Percentiles rank a stretch among this genome's conserved stretches.
phyloP scores from a whole-genome alignment of 2,888 invertebrate genomes.

The Seladonia tumulorum region DNA sequence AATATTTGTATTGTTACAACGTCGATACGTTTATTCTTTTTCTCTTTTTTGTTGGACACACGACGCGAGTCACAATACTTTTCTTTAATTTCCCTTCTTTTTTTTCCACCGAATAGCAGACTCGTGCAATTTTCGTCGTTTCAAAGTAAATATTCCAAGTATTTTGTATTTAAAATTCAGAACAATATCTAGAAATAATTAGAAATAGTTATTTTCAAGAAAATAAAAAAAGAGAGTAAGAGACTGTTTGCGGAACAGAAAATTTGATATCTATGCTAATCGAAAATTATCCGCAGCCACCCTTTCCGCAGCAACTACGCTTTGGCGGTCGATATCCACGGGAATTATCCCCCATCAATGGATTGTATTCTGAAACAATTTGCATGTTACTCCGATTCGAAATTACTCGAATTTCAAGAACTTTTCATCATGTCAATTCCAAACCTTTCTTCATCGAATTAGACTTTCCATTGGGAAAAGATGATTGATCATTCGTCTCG shows the following conservation, averaged over 20 bases:
- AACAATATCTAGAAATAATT: background rate
- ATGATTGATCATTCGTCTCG: background rate
- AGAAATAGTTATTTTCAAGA: background rate
- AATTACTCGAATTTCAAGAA: background rate
- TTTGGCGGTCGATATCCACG: conserved; percentile 81
- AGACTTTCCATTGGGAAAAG: background rate
- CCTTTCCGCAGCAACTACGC: conserved; percentile 80
- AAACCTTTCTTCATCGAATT: conserved; percentile 50
- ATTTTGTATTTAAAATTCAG: background rate
- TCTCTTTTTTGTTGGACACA: background rate
- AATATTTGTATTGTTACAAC: background rate
- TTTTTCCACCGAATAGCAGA: background rate
- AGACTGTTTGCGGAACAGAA: background rate
- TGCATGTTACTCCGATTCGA: conserved; percentile 51
- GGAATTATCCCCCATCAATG: conserved; percentile 79
- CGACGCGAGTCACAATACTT: background rate
- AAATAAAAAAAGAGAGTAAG: background rate
- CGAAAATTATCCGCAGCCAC: conserved; percentile 79
- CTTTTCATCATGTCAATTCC: background rate
- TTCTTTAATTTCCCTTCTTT: background rate
- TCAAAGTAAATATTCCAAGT: background rate
- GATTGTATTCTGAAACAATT: conserved; percentile 79
- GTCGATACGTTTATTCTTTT: background rate
- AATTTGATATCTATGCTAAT: background rate
- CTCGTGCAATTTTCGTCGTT: background rate